Base-by-base conservation (phyloP, 2,888 invertebrate species). In the Mythimna vitellina region DNA sequence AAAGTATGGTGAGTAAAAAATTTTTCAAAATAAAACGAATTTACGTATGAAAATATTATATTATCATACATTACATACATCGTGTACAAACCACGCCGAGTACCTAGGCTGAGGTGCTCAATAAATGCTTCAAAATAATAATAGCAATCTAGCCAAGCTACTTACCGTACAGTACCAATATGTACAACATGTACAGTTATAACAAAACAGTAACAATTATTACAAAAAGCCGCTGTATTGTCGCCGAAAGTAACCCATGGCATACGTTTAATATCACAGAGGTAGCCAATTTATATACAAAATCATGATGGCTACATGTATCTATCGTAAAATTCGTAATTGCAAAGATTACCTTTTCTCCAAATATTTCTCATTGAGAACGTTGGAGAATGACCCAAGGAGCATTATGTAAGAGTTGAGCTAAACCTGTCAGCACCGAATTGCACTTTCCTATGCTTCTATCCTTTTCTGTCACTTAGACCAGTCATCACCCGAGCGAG, bases 41-140 rank as follows among this genome's bases (percentile, higher is more conserved):
- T 60, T 65, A 49, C 65, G 81, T 93, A 93, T 83, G 89, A 95
- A 95, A 94, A 95, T 94, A 94, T 90, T 92, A 89, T 93, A 92
- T 92, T 90, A 92, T 92, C 78, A 90, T 92, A 93, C 89, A 92
- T 86, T 89, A 91, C 86, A 92, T 91, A 93, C 91, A 92, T 83
- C 86, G 91, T 89, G 90, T 93, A 93, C 90, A 94, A 92, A 92
- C 88, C 93, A 91, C 90, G 89, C 87, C 88, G 84, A 89, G 89
- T 90, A 89, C 86, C 89, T 84, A 86, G 86, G 87, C 86, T 86
- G 88, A 87, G 86, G 91, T 92, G 93, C 89, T 87, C 84, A 88
- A 78, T 89, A 93, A 92, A 93, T 91, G 92, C 89, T 89, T 90
- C 87, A 76, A 91, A 91, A 92, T 85, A 83, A 88, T 86, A 89